A percentile compares a stretch with the other conserved stretches of the same genome.
These are phyloP conservation scores for Beris chalybata DNA, from an alignment of 2,888 invertebrate species.

Conservation along the genomic window DNA sequence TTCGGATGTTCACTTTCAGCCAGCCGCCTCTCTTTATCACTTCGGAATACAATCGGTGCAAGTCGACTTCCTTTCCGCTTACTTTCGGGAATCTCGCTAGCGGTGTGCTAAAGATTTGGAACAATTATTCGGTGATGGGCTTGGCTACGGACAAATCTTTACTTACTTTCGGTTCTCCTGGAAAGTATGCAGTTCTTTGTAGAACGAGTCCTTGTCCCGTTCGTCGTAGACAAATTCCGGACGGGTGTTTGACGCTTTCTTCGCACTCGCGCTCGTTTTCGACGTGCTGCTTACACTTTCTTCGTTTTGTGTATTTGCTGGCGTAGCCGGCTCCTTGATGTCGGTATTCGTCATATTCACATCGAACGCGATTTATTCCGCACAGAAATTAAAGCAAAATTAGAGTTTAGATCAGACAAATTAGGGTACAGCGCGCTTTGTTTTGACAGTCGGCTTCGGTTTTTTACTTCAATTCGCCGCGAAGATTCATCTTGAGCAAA, in stretches of 20 bases:
- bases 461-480: conserved; percentile 7
- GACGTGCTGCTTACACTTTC: conserved; percentile 38
- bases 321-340: conserved; percentile 42
- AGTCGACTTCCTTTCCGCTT: conserved; percentile 88
- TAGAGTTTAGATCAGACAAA: background rate
- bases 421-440: conserved; percentile 7
- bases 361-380: background rate
- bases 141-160: background rate
- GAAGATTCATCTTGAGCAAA: background rate
- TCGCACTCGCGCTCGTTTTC: conserved; percentile 36
- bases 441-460: conserved; percentile 30
- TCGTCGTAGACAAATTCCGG: conserved; percentile 30
- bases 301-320: conserved; percentile 40
- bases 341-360: conserved; percentile 44
- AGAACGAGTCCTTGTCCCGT: conserved; percentile 48
- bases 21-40: conserved; percentile 93
- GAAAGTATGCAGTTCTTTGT: conserved; percentile 78
- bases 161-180: conserved; percentile 90
- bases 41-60: conserved; percentile 86
- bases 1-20: conserved; percentile 90
- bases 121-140: conserved; percentile 25
- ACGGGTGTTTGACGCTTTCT: conserved; percentile 26
- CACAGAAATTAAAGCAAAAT: conserved; percentile 1
- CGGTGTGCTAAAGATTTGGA: conserved; percentile 59
- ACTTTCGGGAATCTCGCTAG: conserved; percentile 70